Base-by-base conservation (phyloP, 2,797 vertebrate genomes). In the Chelon labrosus region DNA sequence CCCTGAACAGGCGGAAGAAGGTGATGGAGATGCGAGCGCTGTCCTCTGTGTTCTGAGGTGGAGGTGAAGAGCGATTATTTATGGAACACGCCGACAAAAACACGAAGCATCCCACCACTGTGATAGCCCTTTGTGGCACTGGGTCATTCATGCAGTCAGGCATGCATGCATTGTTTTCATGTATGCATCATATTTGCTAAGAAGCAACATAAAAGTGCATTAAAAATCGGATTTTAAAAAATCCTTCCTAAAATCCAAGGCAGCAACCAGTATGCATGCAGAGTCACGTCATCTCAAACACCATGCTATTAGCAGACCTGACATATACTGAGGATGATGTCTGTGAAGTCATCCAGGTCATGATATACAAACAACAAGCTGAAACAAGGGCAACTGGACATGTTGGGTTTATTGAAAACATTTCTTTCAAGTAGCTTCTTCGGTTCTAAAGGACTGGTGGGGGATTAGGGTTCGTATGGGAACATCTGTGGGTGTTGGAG, bases 21-120 rank as follows among this genome's bases (percentile, higher is more conserved):
- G 98, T 99, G 95, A 99, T 99, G 90, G 98, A 99, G 93, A 99
- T 98, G 72, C 97, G 96, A 82, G 97, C 97, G 52, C 96, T 99
- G 94, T 99, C 98, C 88, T 99, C 97, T 0, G 96, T 97, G 93
- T 97, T 99, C 98, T 99, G 94, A 80, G 88, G 57, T 0, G 38
- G n/a, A 86, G 70, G 82, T 2, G 20, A 49, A 55, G 20, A 65
- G 35, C 3, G 47, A 70, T 66, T 35, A 77, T 41, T 13, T 11
- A n/a, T 0, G 1, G 42, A 44, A 17, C 5, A 16, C 1, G 12
- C 7, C 11, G 10, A 65, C 35, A 16, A 55, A 27, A 38, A 35
- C 25, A 64, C 17, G 13, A 41, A 19, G 38, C 46, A 53, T 35
- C 37, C 50, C 41, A 65, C 53, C 54, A 55, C 41, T 25, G 3